These are phyloP conservation scores for Ptychadena robeensis DNA, from an alignment of 2,797 vertebrate genomes.

Conservation along the genomic window DNA sequence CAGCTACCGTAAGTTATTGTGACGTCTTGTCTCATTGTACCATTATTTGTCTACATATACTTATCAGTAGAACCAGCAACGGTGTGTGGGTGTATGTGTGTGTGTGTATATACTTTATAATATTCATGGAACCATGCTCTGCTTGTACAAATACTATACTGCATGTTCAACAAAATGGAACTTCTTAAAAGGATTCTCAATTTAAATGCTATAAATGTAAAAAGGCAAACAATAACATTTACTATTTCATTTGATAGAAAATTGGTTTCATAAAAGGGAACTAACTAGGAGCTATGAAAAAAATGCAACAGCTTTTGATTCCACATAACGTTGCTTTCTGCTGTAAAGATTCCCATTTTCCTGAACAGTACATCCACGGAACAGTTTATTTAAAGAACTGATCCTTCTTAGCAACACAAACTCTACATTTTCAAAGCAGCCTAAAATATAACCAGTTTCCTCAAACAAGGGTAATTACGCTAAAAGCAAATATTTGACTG, in stretches of 20 bases:
- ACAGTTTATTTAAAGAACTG: conserved; percentile 8
- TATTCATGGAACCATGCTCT: too few relatives aligned
- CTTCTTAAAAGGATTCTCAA: too few relatives aligned
- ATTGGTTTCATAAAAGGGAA: not conserved
- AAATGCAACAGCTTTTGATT: not conserved
- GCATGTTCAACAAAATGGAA: too few relatives aligned
- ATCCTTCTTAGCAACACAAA: conserved; percentile 25
- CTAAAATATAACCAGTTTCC: conserved; percentile 37
- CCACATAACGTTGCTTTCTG: not conserved
- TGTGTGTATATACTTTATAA: too few relatives aligned
- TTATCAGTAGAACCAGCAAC: too few relatives aligned
- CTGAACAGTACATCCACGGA: conserved; percentile 8
- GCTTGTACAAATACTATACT: too few relatives aligned
- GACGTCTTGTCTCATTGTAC: not conserved
- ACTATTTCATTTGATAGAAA: not conserved
- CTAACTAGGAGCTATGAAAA: too few relatives aligned
- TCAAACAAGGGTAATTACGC: conserved; percentile 49
- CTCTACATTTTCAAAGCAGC: conserved; percentile 23
- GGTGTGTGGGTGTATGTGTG: too few relatives aligned
- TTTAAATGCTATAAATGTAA: not conserved
- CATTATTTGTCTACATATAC: too few relatives aligned
- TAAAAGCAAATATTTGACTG: conserved; percentile 54
- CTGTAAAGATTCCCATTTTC: not conserved
- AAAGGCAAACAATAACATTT: not conserved
- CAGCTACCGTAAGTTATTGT: not conserved